Percentiles rank a stretch among this genome's conserved stretches.
Conservation (phyloP, 1,140 invertebrate genomes). For the Melipona quadrifasciata region DNA sequence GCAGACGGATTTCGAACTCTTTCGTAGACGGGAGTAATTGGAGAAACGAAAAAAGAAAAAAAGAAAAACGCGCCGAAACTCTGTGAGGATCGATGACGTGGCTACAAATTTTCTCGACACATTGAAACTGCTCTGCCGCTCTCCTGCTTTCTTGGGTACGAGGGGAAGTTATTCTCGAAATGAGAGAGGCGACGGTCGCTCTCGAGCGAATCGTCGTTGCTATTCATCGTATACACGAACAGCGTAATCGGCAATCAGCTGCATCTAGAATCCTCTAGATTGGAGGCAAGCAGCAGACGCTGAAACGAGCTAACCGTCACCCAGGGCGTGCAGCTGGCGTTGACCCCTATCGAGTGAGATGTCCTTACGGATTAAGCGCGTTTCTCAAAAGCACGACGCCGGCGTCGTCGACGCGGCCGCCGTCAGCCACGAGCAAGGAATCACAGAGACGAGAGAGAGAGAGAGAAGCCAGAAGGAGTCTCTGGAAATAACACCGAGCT, state of each 20-base stretch:
- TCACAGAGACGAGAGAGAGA: neutral
- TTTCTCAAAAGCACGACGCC: slow-evolving; percentile 50
- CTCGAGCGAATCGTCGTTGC: too few species aligned
- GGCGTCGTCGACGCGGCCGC: slow-evolving; percentile 24
- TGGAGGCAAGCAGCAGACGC: neutral
- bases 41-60: neutral
- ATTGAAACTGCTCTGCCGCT: too few species aligned
- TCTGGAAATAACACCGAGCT: slow-evolving; percentile 33
- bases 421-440: slow-evolving; percentile 16
- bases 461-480: slow-evolving; percentile 19
- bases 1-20: neutral
- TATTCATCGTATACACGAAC: neutral
- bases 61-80: too few species aligned
- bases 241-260: neutral
- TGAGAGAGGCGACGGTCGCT: too few species aligned
- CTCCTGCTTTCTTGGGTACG: too few species aligned
- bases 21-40: neutral
- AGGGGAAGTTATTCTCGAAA: too few species aligned
- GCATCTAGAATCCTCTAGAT: neutral
- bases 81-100: too few species aligned
- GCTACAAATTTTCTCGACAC: too few species aligned
- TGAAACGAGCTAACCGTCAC: slow-evolving; percentile 25
- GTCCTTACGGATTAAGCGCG: slow-evolving; percentile 59
- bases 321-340: slow-evolving; percentile 32
- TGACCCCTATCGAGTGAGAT: slow-evolving; percentile 51